These are phyloP conservation scores for Indicator maculatus DNA, from an alignment of 2,113 vertebrate species.

Conservation along the genomic window DNA sequence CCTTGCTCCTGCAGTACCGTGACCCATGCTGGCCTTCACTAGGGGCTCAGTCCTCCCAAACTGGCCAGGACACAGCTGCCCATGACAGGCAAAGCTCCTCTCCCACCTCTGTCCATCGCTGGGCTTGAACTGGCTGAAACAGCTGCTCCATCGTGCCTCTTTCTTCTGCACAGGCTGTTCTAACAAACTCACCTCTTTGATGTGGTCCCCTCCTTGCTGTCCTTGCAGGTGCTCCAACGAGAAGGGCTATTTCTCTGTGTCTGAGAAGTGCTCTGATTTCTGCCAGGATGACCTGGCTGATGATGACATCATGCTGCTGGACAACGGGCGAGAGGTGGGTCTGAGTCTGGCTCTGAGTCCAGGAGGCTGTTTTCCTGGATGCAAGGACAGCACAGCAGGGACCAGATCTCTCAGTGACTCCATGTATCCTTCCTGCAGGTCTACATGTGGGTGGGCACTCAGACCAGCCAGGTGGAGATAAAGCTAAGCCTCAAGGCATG, in stretches of 20 bases:
- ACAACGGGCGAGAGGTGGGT: conserved; percentile 92
- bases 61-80: background rate
- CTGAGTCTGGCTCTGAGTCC: background rate
- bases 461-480: conserved; percentile 99
- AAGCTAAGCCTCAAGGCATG: conserved; percentile 97
- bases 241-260: conserved; percentile 96
- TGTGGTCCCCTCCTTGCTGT: background rate
- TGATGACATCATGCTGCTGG: conserved; percentile 97
- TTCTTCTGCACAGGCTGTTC: accelerated
- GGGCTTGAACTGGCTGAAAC: background rate
- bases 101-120: background rate
- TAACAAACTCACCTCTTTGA: background rate
- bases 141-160: background rate
- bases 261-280: conserved; percentile 97
- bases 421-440: conserved; percentile 76
- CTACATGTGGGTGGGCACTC: conserved; percentile 99
- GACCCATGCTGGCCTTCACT: background rate
- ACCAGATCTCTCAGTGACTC: accelerated
- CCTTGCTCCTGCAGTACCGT: background rate
- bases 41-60: background rate
- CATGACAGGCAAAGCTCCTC: accelerated
- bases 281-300: conserved; percentile 97
- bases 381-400: accelerated
- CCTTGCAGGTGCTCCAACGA: conserved; percentile 92
- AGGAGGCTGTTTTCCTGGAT: too few species aligned